Conservation (phyloP, 2,797 vertebrate species). For the Sciaenops ocellatus region DNA sequence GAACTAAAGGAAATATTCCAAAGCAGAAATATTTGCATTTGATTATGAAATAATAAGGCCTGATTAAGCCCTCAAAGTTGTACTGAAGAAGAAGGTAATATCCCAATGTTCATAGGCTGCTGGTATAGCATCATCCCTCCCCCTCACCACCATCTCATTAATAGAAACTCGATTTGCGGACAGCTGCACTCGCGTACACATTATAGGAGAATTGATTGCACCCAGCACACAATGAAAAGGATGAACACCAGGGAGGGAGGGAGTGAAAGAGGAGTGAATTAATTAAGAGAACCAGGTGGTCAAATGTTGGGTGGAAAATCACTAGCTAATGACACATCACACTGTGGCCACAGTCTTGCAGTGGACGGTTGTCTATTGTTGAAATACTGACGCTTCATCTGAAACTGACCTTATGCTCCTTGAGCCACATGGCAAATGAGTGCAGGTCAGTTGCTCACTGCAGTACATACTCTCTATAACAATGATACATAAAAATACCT, state of each 20-base stretch:
- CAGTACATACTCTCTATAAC: slow-evolving; percentile 49
- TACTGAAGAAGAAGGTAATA: slow-evolving; percentile 71
- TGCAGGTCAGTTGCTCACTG: slow-evolving; percentile 65
- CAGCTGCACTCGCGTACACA: slow-evolving; percentile 90
- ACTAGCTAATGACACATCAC: slow-evolving; percentile 90
- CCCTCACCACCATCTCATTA: slow-evolving; percentile 88
- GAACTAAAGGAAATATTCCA: slow-evolving; percentile 26
- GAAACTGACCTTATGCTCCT: slow-evolving; percentile 82
- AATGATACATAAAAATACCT: slow-evolving; percentile 49
- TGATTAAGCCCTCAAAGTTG: slow-evolving; percentile 73
- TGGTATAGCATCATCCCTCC: slow-evolving; percentile 80
- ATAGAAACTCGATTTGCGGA: slow-evolving; percentile 91
- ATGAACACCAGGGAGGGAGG: slow-evolving; percentile 90
- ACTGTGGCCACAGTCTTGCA: slow-evolving; percentile 84
- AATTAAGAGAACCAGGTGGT: slow-evolving; percentile 92
- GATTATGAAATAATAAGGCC: slow-evolving; percentile 38
- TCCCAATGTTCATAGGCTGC: slow-evolving; percentile 78
- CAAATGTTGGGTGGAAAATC: slow-evolving; percentile 90
- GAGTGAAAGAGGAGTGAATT: slow-evolving; percentile 89
- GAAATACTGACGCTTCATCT: slow-evolving; percentile 79
- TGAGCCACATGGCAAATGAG: slow-evolving; percentile 83
- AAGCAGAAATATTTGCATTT: slow-evolving; percentile 38
- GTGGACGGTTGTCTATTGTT: slow-evolving; percentile 83
- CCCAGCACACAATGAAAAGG: slow-evolving; percentile 91
- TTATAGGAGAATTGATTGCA: slow-evolving; percentile 92